Conservation (phyloP, 2,113 vertebrate genomes). For the Mystacornis crossleyi region DNA sequence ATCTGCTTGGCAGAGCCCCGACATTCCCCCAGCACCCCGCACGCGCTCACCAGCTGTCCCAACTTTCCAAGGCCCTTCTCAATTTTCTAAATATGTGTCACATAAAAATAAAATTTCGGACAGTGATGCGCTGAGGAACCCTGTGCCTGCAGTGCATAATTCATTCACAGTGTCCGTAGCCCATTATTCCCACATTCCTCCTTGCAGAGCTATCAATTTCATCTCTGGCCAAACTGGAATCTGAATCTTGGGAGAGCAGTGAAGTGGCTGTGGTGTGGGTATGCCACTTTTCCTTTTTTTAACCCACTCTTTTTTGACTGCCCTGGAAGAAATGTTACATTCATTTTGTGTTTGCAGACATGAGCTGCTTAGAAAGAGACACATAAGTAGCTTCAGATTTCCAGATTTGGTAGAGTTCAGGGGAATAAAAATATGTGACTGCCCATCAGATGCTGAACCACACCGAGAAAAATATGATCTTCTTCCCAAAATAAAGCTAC, state of each 20-base stretch:
- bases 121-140: slow-evolving; percentile 5
- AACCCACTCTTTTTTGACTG: not conserved
- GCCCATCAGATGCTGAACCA: not conserved
- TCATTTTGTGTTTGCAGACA: not conserved
- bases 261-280: not conserved
- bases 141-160: slow-evolving; percentile 48
- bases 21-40: slow-evolving; percentile 48
- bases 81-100: slow-evolving; percentile 75
- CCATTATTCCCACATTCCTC: slow-evolving; percentile 64
- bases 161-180: slow-evolving; percentile 2
- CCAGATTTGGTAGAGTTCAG: not conserved
- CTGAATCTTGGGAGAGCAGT: not conserved
- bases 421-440: not conserved
- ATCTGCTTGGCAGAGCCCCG: slow-evolving; percentile 24
- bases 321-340: not conserved
- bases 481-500: not conserved
- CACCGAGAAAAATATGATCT: not conserved
- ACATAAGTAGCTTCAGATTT: not conserved
- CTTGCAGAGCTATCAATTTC: slow-evolving; percentile 17
- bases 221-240: slow-evolving; percentile 4
- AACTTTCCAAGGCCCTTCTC: slow-evolving; percentile 71
- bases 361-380: not conserved
- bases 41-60: slow-evolving; percentile 73
- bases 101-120: slow-evolving; percentile 74
- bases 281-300: not conserved